phyloP scores from a whole-genome alignment of 2,797 vertebrate species.

The Centroberyx gerrardi region DNA sequence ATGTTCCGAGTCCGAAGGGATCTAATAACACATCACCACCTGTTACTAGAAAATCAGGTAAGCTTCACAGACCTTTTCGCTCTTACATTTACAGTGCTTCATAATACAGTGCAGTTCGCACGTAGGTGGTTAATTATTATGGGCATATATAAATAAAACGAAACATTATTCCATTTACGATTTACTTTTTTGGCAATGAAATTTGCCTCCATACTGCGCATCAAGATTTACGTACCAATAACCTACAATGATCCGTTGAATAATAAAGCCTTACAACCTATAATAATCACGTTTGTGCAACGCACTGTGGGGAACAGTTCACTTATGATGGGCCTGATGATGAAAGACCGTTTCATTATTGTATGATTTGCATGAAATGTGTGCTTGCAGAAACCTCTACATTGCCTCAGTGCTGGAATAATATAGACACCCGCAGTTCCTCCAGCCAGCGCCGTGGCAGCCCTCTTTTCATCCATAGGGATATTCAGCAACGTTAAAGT shows the following conservation, averaged over 20 bases:
- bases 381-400: conserved; percentile 43
- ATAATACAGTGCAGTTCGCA: conserved; percentile 38
- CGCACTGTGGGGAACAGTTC: conserved; percentile 42
- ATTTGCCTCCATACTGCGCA: conserved; percentile 45
- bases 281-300: conserved; percentile 36
- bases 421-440: conserved; percentile 66
- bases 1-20: conserved; percentile 56
- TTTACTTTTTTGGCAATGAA: conserved; percentile 58
- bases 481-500: conserved; percentile 57
- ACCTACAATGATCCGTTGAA: conserved; percentile 36
- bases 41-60: conserved; percentile 86
- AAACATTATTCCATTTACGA: conserved; percentile 24
- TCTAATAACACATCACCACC: conserved; percentile 80
- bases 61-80: conserved; percentile 51
- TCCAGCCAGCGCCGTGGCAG: conserved; percentile 68
- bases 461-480: conserved; percentile 63
- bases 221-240: conserved; percentile 42
- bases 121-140: conserved; percentile 47
- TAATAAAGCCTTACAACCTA: conserved; percentile 38
- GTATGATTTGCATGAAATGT: conserved; percentile 43
- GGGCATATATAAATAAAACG: conserved; percentile 43
- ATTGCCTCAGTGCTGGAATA: conserved; percentile 66
- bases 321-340: conserved; percentile 40
- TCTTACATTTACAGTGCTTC: conserved; percentile 38
- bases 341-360: conserved; percentile 38